These are phyloP conservation scores for Amphiprion percula DNA, from an alignment of 2,113 vertebrate species.

Conservation along the genomic window DNA sequence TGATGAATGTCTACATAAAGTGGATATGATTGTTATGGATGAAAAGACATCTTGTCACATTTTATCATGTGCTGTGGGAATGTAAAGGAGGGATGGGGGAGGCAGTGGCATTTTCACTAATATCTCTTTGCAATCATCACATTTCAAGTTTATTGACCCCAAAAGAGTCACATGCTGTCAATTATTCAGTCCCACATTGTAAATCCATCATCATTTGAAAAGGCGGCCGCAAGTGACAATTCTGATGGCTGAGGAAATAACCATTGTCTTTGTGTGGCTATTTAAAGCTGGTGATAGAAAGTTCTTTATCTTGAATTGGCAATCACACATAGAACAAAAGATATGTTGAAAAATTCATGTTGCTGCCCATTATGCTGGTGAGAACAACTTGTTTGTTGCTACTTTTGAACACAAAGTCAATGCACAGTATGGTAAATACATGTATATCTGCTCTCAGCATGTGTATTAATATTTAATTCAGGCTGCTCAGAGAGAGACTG, in stretches of 20 bases:
- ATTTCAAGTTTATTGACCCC: conserved; percentile 54
- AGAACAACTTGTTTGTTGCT: background rate
- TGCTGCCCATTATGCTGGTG: conserved; percentile 2
- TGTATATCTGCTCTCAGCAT: background rate
- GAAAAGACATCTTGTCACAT: conserved; percentile 31
- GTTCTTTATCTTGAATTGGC: conserved; percentile 63
- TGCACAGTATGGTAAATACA: background rate
- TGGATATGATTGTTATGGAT: background rate
- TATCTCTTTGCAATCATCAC: conserved; percentile 42
- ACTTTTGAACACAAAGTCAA: conserved; percentile 4
- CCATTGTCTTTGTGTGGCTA: conserved; percentile 35
- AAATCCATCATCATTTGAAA: conserved; percentile 72
- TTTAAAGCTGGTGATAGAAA: conserved; percentile 59
- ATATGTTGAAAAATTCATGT: conserved; percentile 31
- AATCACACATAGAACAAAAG: conserved; percentile 39
- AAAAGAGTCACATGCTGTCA: conserved; percentile 39
- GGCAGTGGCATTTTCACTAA: conserved; percentile 23
- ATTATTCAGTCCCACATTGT: conserved; percentile 41
- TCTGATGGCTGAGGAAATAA: conserved; percentile 48
- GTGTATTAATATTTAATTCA: conserved; percentile 34
- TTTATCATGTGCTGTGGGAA: conserved; percentile 28
- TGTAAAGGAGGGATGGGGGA: conserved; percentile 1
- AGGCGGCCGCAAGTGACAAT: conserved; percentile 44
- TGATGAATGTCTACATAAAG: conserved; percentile 2
- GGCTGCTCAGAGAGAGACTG: background rate